Evolutionary conservation across 2,113 vertebrate species (phyloP).

Genomic region (Heterotis niloticus): DNA sequence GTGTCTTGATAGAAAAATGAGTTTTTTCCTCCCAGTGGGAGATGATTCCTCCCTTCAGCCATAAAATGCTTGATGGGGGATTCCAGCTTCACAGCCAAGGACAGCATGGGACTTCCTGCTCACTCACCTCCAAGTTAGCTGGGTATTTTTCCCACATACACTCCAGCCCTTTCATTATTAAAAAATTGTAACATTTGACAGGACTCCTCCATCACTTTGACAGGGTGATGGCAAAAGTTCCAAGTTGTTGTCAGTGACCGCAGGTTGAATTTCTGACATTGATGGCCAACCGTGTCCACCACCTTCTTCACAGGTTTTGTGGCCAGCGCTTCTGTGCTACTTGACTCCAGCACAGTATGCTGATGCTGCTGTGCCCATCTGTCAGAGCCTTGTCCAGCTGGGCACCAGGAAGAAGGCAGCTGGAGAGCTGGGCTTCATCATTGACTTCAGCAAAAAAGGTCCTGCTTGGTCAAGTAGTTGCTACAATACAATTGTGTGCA

Average conservation of each 20-base stretch:
- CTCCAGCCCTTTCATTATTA: neutral
- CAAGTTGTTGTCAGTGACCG: neutral
- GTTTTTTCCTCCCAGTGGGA: neutral
- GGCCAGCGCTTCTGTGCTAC: constrained; percentile 81
- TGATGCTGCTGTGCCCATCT: constrained; percentile 76
- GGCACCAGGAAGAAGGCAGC: constrained; percentile 71
- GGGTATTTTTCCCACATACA: neutral
- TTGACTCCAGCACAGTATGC: constrained; percentile 71
- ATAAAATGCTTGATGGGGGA: neutral
- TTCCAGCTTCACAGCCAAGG: constrained; percentile 8
- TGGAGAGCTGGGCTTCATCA: constrained; percentile 57
- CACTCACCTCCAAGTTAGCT: neutral
- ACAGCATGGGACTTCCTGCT: neutral
- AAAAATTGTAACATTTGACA: constrained; percentile 2
- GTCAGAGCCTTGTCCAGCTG: constrained; percentile 75
- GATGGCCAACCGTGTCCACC: neutral
- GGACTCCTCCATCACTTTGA: neutral
- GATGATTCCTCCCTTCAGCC: neutral
- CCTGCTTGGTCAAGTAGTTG: no score
- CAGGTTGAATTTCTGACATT: neutral
- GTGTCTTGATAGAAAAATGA: constrained; percentile 23
- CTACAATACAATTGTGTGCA: no score
- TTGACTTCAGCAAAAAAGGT: constrained; percentile 72
- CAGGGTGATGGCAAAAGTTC: no score
- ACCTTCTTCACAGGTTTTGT: constrained; percentile 70